These are phyloP conservation scores for Pyrrhia umbra DNA, from an alignment of 2,888 invertebrate genomes.

Conservation along the genomic window DNA sequence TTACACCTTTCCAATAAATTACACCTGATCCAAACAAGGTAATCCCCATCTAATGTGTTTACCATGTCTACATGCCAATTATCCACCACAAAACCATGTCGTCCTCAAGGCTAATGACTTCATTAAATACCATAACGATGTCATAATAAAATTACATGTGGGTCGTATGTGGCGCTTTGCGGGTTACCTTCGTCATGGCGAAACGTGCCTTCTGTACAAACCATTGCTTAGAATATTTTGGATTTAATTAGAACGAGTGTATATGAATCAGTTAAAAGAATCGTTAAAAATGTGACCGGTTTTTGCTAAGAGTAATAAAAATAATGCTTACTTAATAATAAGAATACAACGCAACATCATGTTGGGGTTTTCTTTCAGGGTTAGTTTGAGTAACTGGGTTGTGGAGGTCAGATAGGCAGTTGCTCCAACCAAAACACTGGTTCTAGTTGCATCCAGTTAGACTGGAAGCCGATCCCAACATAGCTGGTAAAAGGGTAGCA, in stretches of 20 bases:
- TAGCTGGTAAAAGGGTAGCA: too few relatives aligned
- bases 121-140: constrained; percentile 66
- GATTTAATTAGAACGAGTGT: constrained; percentile 14
- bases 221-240: constrained; percentile 30
- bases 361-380: too few relatives aligned
- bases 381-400: too few relatives aligned
- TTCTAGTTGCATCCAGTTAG: too few relatives aligned
- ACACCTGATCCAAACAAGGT: constrained; percentile 46
- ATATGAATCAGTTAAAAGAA: too few relatives aligned
- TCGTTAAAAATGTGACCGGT: too few relatives aligned
- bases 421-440: too few relatives aligned
- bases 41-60: constrained; percentile 50
- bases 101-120: constrained; percentile 62
- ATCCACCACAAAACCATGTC: constrained; percentile 62
- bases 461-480: too few relatives aligned
- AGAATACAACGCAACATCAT: too few relatives aligned
- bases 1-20: constrained; percentile 37
- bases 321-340: too few relatives aligned
- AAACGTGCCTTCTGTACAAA: constrained; percentile 59
- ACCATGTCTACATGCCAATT: constrained; percentile 58
- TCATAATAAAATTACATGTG: constrained; percentile 71
- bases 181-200: constrained; percentile 74
- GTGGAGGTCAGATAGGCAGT: too few relatives aligned
- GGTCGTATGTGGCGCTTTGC: constrained; percentile 69
- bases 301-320: too few relatives aligned